These are phyloP conservation scores for Lycaon pictus DNA, from an alignment of 2,113 vertebrate species.

Conservation along the genomic window DNA sequence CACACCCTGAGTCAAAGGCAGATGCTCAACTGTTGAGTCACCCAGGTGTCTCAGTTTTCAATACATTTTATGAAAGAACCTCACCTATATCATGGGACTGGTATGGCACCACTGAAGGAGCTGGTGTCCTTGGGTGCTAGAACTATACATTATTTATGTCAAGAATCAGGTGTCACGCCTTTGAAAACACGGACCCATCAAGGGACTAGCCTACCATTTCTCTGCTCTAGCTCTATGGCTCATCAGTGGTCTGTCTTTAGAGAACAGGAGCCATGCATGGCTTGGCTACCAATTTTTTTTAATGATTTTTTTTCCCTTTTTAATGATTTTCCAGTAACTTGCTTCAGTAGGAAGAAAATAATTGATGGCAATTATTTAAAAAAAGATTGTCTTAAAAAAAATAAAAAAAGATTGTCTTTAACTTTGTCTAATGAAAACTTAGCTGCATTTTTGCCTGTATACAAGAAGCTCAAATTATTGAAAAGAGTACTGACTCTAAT, in stretches of 20 bases:
- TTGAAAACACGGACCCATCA: background rate
- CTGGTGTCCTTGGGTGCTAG: background rate
- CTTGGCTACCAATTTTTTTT: background rate
- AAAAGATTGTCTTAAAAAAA: background rate
- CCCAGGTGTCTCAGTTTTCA: background rate
- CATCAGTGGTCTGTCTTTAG: background rate
- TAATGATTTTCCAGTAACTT: slow-evolving; percentile 16
- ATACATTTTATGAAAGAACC: background rate
- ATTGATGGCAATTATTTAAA: background rate
- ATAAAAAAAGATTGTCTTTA: background rate
- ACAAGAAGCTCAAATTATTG: slow-evolving; percentile 35
- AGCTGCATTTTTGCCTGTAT: slow-evolving; percentile 19
- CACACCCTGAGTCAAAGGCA: background rate
- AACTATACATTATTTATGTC: background rate
- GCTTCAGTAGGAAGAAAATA: slow-evolving; percentile 24
- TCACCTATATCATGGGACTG: background rate
- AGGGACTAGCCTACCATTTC: background rate
- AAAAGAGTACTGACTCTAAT: background rate
- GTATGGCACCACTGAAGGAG: background rate
- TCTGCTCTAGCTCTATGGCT: background rate
- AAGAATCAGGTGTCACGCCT: background rate
- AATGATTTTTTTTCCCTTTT: background rate
- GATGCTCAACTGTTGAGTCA: background rate
- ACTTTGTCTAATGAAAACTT: slow-evolving; percentile 27
- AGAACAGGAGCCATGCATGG: background rate